phyloP scores from a whole-genome alignment of 1,140 invertebrate species.

The Drosophila asahinai region DNA sequence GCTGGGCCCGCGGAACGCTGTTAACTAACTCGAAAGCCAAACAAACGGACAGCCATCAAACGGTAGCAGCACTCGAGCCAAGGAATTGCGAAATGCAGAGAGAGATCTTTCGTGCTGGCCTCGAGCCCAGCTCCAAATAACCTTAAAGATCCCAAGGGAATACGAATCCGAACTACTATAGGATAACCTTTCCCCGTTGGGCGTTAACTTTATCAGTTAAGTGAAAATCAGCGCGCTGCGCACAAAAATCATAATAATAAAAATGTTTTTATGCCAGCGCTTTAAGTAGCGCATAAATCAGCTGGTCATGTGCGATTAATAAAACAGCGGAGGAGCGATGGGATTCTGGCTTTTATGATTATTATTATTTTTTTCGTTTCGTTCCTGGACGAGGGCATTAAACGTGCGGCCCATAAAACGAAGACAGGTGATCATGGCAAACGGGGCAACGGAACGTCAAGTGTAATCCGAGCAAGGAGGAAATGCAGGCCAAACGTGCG shows the following conservation, averaged over 20 bases:
- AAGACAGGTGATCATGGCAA: slow-evolving; percentile 67
- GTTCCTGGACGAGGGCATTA: slow-evolving; percentile 63
- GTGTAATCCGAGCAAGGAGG: slow-evolving; percentile 80
- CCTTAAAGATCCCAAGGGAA: slow-evolving; percentile 20
- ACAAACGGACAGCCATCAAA: slow-evolving; percentile 81
- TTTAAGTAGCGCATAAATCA: slow-evolving; percentile 80
- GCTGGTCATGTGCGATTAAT: slow-evolving; percentile 81
- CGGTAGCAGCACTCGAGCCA: slow-evolving; percentile 71
- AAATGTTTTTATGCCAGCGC: slow-evolving; percentile 78
- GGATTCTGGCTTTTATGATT: slow-evolving; percentile 38
- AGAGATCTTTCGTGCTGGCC: slow-evolving; percentile 41
- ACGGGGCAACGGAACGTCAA: slow-evolving; percentile 67
- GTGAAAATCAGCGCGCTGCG: slow-evolving; percentile 70
- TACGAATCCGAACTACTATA: not conserved
- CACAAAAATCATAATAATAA: slow-evolving; percentile 77
- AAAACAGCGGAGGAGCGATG: slow-evolving; percentile 53
- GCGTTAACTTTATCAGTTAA: slow-evolving; percentile 78
- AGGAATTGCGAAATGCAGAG: slow-evolving; percentile 53
- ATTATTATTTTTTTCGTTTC: slow-evolving; percentile 27
- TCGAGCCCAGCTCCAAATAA: slow-evolving; percentile 31
- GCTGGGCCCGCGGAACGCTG: slow-evolving; percentile 26
- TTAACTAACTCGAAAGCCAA: slow-evolving; percentile 78
- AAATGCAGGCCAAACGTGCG: slow-evolving; percentile 82
- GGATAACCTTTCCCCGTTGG: slow-evolving; percentile 33
- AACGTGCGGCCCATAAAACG: slow-evolving; percentile 75